Conservation (phyloP, 2,888 invertebrate species). For the Drosophila mimetica region DNA sequence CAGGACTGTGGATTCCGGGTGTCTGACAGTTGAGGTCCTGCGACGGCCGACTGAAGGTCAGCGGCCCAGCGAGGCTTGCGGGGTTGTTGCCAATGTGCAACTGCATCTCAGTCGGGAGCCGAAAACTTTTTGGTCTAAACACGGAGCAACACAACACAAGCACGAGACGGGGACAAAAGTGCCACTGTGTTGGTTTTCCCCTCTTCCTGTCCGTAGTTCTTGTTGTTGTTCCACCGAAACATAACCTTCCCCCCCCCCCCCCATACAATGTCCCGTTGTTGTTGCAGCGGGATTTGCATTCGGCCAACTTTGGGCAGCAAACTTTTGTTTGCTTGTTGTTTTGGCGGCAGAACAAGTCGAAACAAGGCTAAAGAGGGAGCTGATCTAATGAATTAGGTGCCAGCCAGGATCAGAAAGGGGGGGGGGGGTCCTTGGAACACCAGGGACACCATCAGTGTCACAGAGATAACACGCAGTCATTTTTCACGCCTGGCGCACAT, state of each 20-base stretch:
- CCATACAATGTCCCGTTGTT: background rate
- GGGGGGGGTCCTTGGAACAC: background rate
- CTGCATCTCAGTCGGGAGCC: background rate
- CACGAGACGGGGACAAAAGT: constrained; percentile 4
- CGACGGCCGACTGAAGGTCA: background rate
- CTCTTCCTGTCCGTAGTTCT: background rate
- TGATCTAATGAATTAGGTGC: constrained; percentile 44
- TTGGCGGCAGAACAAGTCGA: constrained; percentile 39
- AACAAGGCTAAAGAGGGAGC: constrained; percentile 12
- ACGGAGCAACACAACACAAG: background rate
- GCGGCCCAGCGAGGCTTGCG: too few species aligned
- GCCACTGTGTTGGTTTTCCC: constrained; percentile 3
- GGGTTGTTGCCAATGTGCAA: background rate
- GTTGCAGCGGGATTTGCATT: constrained; percentile 38
- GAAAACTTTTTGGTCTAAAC: constrained; percentile 1
- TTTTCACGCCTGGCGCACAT: constrained; percentile 62
- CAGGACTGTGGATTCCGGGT: too few species aligned
- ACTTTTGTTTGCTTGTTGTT: constrained; percentile 49
- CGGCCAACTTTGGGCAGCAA: constrained; percentile 39
- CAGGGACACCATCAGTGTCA: constrained; percentile 67
- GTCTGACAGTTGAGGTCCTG: background rate
- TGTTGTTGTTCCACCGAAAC: background rate
- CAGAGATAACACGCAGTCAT: constrained; percentile 72
- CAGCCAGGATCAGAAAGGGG: constrained; percentile 1
- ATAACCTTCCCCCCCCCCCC: background rate